These are phyloP conservation scores for Achatina immaculata DNA, from an alignment of 1,140 invertebrate genomes.

Conservation along the genomic window DNA sequence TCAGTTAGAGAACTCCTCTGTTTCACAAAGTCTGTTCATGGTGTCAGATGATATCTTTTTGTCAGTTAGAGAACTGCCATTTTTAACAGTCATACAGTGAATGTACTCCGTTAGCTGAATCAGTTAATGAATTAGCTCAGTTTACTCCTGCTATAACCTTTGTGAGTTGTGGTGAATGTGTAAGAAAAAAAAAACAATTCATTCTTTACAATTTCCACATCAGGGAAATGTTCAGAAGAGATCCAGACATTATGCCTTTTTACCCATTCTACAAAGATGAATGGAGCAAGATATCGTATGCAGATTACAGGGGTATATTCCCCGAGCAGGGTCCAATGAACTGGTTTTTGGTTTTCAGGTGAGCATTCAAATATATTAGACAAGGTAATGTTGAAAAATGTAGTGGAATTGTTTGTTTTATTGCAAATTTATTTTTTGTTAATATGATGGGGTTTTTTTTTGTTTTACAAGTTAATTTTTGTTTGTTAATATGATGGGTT, in stretches of 20 bases:
- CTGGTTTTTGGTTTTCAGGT: conserved; percentile 71
- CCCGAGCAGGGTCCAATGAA: conserved; percentile 65
- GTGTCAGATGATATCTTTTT: too few species aligned
- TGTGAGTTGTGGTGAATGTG: too few species aligned
- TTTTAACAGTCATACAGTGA: too few species aligned
- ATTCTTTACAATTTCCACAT: neutral
- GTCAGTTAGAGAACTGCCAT: too few species aligned
- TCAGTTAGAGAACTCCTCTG: too few species aligned
- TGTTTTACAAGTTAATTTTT: conserved; percentile 1
- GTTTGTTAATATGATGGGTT: too few species aligned
- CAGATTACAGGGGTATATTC: conserved; percentile 66
- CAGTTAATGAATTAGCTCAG: too few species aligned
- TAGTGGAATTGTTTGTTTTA: neutral
- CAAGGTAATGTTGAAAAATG: neutral
- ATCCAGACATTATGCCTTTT: conserved; percentile 66
- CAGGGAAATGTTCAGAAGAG: conserved; percentile 66
- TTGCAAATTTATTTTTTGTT: neutral
- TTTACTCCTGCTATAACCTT: too few species aligned
- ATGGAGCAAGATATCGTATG: conserved; percentile 70
- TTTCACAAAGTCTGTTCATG: too few species aligned
- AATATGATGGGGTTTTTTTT: neutral
- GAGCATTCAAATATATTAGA: conserved; percentile 7
- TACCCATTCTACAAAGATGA: conserved; percentile 70
- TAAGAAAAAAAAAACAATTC: too few species aligned
- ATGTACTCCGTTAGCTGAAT: too few species aligned